Percentiles rank a stretch among this genome's conserved stretches.
Conservation (phyloP, 2,113 vertebrate genomes). For the Serilophus lunatus region DNA sequence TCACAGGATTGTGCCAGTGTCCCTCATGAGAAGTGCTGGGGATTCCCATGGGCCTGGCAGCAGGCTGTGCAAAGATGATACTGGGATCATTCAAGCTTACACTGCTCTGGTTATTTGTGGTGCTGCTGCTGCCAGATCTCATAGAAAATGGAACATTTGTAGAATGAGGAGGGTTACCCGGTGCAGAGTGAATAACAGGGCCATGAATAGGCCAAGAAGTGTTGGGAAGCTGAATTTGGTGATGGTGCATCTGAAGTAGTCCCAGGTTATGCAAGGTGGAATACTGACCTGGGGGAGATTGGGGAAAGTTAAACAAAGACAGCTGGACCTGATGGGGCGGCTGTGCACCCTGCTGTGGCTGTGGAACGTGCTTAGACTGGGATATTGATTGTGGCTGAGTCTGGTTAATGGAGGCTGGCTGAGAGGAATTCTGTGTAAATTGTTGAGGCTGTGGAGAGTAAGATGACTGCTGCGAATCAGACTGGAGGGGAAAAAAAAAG, state of each 20-base stretch:
- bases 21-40: constrained; percentile 84
- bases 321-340: constrained; percentile 86
- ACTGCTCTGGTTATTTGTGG: constrained; percentile 74
- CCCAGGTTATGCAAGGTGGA: constrained; percentile 86
- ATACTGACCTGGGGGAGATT: constrained; percentile 86
- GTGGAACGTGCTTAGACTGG: constrained; percentile 79
- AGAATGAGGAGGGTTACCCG: constrained; percentile 81
- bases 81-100: constrained; percentile 96
- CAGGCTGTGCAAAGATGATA: constrained; percentile 98
- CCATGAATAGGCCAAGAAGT: constrained; percentile 92
- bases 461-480: constrained; percentile 89
- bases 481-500: constrained; percentile 75
- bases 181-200: constrained; percentile 83
- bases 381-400: constrained; percentile 79
- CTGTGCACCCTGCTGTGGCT: constrained; percentile 72
- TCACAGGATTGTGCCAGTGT: constrained; percentile 91
- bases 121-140: constrained; percentile 73
- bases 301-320: constrained; percentile 88
- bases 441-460: constrained; percentile 89
- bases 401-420: constrained; percentile 78
- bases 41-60: constrained; percentile 83
- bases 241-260: constrained; percentile 82
- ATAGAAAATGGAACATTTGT: constrained; percentile 81
- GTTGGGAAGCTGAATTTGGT: constrained; percentile 81
- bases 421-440: constrained; percentile 81